Evolutionary conservation across 2,797 vertebrate species (phyloP), one percentile per base, ranked within the genome.

Genomic region (Onychomys leucogaster): DNA sequence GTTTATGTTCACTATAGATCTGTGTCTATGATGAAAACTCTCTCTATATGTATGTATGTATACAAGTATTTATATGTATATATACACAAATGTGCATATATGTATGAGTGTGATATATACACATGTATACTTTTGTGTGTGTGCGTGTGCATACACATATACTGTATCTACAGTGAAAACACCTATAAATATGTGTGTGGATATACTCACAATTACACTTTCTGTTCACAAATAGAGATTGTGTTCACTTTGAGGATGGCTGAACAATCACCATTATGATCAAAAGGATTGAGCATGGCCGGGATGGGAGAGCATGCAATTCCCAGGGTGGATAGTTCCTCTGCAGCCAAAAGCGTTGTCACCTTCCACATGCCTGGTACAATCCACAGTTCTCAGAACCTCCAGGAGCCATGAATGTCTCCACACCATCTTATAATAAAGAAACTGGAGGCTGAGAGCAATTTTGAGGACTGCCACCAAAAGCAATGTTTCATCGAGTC

Each of bases 171-270:
- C 21, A 49, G 49, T 14, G 77, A 89, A 94, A 55, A 61, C 2
- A 59, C 21, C 11, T 34, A 25, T 14, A 2, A 8, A 8, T 61
- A 43, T 19, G 27, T 77, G 14, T 19, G 19, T 27, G 16, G 46
- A 13, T 69, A 13, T 41, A 69, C 34, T 41, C n/a, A 5, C 8
- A 71, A 25, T 32, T 83, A 63, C 55, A 21, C 27, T 92, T 91
- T 92, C 21, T 49, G 89, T 92, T 94, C 41, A 59, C 23, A 94
- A 93, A 32, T 65, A 81, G 37, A 17, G 3, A 61, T 11, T 34
- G 80, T 76, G 25, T 8, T 95, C 73, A 90, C 21, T 71, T 73
- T 80, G 69, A 91, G 91, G 90, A 96, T n/a, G 29, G 25, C 29
- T 37, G 25, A 71, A 8, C 46, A 92, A 88, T 84, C 80, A 90